phyloP scores from a whole-genome alignment of 2,113 vertebrate species.

The Beaufortia kweichowensis region DNA sequence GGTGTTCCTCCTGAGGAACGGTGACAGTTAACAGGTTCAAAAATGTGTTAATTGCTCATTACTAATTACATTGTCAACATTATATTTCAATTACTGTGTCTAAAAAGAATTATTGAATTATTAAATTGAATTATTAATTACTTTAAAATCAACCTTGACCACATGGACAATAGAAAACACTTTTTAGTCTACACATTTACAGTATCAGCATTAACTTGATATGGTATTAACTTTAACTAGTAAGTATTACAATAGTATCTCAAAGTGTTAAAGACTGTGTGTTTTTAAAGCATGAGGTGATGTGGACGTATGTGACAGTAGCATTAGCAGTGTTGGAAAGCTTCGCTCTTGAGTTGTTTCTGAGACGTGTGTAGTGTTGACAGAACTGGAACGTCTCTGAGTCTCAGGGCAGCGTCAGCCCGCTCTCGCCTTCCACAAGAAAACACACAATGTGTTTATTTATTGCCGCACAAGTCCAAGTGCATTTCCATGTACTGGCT shows the following conservation, averaged over 20 bases:
- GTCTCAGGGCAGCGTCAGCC: slow-evolving; percentile 47
- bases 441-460: slow-evolving; percentile 49
- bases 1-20: no score
- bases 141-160: no score
- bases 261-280: not conserved
- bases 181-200: no score
- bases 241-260: not conserved
- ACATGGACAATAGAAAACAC: no score
- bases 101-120: no score
- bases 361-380: slow-evolving; percentile 49
- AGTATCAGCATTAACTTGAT: no score
- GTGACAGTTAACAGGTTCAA: no score
- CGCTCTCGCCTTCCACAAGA: slow-evolving; percentile 26
- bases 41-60: no score
- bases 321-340: slow-evolving; percentile 36
- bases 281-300: not conserved
- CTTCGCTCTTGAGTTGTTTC: slow-evolving; percentile 42
- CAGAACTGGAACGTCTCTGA: slow-evolving; percentile 53
- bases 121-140: no score
- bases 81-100: no score
- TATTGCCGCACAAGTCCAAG: slow-evolving; percentile 46
- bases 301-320: slow-evolving; percentile 1
- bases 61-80: no score
- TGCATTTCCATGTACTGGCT: slow-evolving; percentile 53
- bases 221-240: no score